Conservation (phyloP, 1,140 invertebrate genomes). For the Drosophila eugracilis region DNA sequence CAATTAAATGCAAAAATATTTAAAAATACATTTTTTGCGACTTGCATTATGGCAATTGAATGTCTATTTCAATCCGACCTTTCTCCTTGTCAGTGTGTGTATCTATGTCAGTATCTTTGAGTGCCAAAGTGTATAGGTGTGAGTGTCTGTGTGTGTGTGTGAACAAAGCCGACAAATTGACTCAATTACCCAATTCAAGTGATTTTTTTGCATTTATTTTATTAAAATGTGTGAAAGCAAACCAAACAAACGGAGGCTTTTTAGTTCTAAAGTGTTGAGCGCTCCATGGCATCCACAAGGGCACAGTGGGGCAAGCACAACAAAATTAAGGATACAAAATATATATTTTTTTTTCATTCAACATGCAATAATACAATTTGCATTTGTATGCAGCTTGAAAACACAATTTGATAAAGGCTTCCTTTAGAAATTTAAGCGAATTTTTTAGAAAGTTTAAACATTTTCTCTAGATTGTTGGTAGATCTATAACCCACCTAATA, state of each 20-base stretch:
- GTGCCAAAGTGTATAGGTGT: slow-evolving; percentile 1
- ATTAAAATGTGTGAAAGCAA: slow-evolving; percentile 82
- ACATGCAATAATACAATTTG: no score
- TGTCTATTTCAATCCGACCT: slow-evolving; percentile 48
- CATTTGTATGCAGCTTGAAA: no score
- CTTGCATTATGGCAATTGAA: slow-evolving; percentile 29
- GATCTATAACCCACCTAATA: no score
- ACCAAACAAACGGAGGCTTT: slow-evolving; percentile 50
- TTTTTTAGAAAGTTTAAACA: no score
- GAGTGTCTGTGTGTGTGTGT: slow-evolving; percentile 3
- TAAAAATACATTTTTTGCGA: slow-evolving; percentile 27
- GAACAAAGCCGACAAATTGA: slow-evolving; percentile 71
- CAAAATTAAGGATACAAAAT: neutral
- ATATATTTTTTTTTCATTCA: no score
- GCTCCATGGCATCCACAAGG: slow-evolving; percentile 2
- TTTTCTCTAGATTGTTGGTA: no score
- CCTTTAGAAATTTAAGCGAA: no score
- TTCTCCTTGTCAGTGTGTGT: slow-evolving; percentile 21
- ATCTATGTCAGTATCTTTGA: neutral
- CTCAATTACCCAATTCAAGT: slow-evolving; percentile 80
- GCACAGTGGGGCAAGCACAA: slow-evolving; percentile 45
- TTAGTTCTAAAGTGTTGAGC: slow-evolving; percentile 20
- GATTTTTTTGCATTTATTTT: slow-evolving; percentile 82
- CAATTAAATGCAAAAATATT: slow-evolving; percentile 36
- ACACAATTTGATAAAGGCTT: no score